Conservation (phyloP, 1,140 invertebrate species). For the Rhyzopertha dominica region DNA sequence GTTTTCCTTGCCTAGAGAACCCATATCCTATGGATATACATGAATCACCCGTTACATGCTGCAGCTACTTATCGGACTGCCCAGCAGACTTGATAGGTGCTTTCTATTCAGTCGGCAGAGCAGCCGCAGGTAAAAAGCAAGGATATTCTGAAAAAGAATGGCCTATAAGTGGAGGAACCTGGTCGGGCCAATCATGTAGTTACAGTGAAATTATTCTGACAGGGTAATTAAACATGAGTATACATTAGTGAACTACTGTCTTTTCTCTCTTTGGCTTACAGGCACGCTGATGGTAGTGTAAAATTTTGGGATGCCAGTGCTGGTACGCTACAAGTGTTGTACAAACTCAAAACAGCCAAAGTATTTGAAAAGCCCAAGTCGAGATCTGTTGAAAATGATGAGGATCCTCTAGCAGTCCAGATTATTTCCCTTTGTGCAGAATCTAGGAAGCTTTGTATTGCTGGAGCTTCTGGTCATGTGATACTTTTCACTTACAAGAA, state of each 20-base stretch:
- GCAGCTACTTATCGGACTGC: slow-evolving; percentile 94
- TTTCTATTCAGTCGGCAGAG: slow-evolving; percentile 63
- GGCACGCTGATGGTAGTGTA: slow-evolving; percentile 92
- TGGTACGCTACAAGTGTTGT: slow-evolving; percentile 88
- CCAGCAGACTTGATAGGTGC: slow-evolving; percentile 93
- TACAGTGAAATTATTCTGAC: slow-evolving; percentile 97
- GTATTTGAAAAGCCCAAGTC: slow-evolving; percentile 74
- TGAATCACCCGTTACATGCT: slow-evolving; percentile 94
- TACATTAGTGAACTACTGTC: slow-evolving; percentile 8
- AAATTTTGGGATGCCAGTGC: slow-evolving; percentile 98
- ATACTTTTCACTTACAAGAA: slow-evolving; percentile 94
- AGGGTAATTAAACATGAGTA: slow-evolving; percentile 57
- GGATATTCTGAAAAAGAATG: slow-evolving; percentile 94
- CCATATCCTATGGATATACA: slow-evolving; percentile 99
- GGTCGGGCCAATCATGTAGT: slow-evolving; percentile 87
- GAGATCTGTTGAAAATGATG: slow-evolving; percentile 51
- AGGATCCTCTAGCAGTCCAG: slow-evolving; percentile 92
- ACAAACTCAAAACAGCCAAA: slow-evolving; percentile 96
- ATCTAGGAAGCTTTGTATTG: slow-evolving; percentile 82
- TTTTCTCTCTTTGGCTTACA: slow-evolving; percentile 46
- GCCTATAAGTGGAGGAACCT: slow-evolving; percentile 93
- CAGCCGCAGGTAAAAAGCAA: slow-evolving; percentile 50
- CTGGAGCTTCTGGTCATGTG: slow-evolving; percentile 86
- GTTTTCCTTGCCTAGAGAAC: slow-evolving; percentile 98
- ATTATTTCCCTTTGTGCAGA: slow-evolving; percentile 89